These are phyloP conservation scores for Ametastegia equiseti DNA, from an alignment of 2,888 invertebrate genomes.

Conservation along the genomic window DNA sequence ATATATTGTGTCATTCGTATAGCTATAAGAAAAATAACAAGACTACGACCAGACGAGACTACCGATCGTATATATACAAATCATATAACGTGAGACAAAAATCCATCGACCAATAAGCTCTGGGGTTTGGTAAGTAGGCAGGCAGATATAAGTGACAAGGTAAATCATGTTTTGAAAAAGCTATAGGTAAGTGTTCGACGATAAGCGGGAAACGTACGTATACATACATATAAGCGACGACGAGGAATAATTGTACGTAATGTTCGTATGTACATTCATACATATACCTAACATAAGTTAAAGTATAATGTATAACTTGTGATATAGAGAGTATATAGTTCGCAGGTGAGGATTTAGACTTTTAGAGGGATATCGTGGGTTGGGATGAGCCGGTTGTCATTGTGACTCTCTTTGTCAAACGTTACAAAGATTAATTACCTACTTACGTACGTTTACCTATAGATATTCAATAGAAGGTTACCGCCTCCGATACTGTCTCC, in stretches of 20 bases:
- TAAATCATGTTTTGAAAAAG: slow-evolving; percentile 17
- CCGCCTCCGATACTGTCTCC: neutral
- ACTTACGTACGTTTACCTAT: neutral
- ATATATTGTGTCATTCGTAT: neutral
- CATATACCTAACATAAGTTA: no score
- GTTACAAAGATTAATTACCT: slow-evolving; percentile 40
- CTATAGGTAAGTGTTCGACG: slow-evolving; percentile 6
- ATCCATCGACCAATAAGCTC: neutral
- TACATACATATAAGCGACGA: no score
- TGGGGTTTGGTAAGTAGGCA: neutral
- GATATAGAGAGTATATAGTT: neutral
- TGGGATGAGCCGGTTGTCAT: slow-evolving; percentile 24
- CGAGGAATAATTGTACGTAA: slow-evolving; percentile 23
- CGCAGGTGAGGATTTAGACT: neutral
- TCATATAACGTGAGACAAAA: neutral
- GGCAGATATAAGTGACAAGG: neutral
- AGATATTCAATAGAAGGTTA: neutral
- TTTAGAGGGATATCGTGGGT: no score
- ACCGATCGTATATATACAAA: no score
- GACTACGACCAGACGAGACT: neutral
- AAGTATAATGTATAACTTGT: no score
- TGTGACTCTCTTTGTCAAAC: slow-evolving; percentile 22
- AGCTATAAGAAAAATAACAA: neutral
- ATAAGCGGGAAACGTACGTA: slow-evolving; percentile 29
- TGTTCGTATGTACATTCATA: no score